A percentile compares a stretch with the other conserved stretches of the same genome.
Conservation (phyloP, 2,797 vertebrate genomes). For the Ataeniobius toweri region DNA sequence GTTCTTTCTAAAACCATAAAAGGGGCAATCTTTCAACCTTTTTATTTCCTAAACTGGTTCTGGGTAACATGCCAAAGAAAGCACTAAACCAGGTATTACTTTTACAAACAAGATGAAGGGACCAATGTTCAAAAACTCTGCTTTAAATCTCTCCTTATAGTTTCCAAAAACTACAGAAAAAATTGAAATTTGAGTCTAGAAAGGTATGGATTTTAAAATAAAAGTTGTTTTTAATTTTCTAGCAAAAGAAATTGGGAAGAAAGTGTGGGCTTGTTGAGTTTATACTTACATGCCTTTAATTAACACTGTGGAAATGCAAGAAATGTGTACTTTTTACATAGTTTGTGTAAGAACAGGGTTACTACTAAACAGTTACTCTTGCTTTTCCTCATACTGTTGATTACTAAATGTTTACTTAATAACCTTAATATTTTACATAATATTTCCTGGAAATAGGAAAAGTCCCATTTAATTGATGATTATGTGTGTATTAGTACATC, state of each 20-base stretch:
- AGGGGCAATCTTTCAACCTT: no score
- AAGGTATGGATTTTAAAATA: not conserved
- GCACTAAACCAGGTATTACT: not conserved
- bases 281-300: no score
- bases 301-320: no score
- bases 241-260: not conserved
- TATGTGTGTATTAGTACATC: no score
- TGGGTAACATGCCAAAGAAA: not conserved
- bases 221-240: not conserved
- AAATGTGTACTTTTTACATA: no score
- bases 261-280: not conserved
- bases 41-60: not conserved
- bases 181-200: not conserved
- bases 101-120: not conserved
- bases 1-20: not conserved
- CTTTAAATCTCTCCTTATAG: not conserved
- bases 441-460: no score
- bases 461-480: no score
- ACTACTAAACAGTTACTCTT: not conserved
- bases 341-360: no score
- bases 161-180: not conserved
- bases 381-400: not conserved
- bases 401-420: not conserved
- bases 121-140: not conserved
- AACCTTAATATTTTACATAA: not conserved